Percentiles rank a stretch among this genome's conserved stretches.
Conservation (phyloP, 2,797 vertebrate genomes). For the Xiphophorus birchmanni region DNA sequence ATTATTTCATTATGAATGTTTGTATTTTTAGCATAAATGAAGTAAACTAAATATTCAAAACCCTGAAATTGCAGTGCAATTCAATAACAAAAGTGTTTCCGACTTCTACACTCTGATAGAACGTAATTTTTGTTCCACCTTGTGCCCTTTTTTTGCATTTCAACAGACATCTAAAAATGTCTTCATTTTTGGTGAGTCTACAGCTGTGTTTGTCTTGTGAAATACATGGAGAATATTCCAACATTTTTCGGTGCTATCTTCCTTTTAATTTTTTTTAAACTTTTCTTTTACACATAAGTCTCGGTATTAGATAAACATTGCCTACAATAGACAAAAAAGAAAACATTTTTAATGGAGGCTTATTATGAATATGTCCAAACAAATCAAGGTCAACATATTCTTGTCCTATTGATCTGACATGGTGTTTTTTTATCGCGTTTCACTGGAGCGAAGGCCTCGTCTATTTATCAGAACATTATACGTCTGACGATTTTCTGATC, state of each 20-base stretch:
- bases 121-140: background rate
- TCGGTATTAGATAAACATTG: background rate
- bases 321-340: background rate
- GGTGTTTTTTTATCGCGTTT: no score
- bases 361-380: background rate
- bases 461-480: no score
- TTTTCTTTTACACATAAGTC: background rate
- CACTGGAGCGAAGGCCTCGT: no score
- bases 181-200: background rate
- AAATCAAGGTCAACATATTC: background rate
- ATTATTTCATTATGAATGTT: background rate
- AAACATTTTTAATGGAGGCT: background rate
- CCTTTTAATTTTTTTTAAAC: background rate
- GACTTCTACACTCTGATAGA: background rate
- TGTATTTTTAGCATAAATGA: background rate
- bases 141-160: background rate
- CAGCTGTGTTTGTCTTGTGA: no score
- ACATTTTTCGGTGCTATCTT: background rate
- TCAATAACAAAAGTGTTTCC: background rate
- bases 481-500: constrained; percentile 10
- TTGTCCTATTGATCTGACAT: no score
- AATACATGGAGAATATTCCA: background rate
- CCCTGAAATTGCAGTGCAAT: background rate
- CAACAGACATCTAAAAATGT: background rate
- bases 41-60: background rate